Conservation (phyloP, 2,888 invertebrate genomes). For the Therioaphis trifolii region DNA sequence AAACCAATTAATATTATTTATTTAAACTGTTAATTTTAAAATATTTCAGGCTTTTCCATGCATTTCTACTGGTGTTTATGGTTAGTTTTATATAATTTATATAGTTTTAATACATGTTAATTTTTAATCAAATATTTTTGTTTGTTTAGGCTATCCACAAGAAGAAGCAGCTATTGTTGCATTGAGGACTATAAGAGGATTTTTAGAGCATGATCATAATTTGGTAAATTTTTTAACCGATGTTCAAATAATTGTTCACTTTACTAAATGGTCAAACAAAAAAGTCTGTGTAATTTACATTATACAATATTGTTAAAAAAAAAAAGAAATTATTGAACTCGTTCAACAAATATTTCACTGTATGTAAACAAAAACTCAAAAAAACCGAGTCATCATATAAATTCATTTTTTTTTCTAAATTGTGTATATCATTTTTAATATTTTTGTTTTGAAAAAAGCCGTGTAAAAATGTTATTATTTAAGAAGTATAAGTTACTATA, state of each 20-base stretch:
- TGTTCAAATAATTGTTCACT: too few species aligned
- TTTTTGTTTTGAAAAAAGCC: too few species aligned
- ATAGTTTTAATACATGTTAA: background rate
- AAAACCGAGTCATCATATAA: too few species aligned
- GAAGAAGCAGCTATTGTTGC: conserved; percentile 82
- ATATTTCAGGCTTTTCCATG: conserved; percentile 82
- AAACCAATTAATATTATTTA: background rate
- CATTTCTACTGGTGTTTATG: conserved; percentile 91
- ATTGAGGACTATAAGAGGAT: conserved; percentile 75
- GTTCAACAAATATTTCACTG: too few species aligned
- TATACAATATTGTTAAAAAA: conserved; percentile 53
- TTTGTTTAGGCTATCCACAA: conserved; percentile 78
- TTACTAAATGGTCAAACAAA: too few species aligned
- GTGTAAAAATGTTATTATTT: too few species aligned
- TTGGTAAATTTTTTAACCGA: conserved; percentile 64
- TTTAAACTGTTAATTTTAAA: conserved; percentile 51
- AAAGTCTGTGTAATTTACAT: too few species aligned
- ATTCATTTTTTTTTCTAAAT: too few species aligned
- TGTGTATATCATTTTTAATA: too few species aligned
- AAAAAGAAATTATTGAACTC: too few species aligned
- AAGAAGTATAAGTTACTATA: too few species aligned
- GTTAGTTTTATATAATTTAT: conserved; percentile 67
- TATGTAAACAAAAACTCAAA: too few species aligned
- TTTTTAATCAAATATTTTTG: conserved; percentile 49
- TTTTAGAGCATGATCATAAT: conserved; percentile 72